Evolutionary conservation across 2,888 invertebrate species (phyloP), one percentile per base, ranked within the genome.

Genomic region (Coenonympha glycerion): DNA sequence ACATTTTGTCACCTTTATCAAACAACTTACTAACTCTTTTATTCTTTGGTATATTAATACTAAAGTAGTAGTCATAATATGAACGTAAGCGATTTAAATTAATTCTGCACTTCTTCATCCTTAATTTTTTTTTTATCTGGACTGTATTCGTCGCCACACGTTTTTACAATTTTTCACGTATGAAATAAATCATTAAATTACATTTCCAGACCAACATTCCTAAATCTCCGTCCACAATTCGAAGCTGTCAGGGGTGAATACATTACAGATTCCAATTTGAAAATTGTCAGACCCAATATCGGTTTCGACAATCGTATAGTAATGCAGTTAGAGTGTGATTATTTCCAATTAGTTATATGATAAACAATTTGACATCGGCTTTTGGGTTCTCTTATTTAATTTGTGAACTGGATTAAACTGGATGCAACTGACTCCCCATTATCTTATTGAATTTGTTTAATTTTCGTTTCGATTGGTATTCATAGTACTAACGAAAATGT

Each of bases 221-320:
- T 50, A 55, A 46, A 40, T 56, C 62, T 45, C 15, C 44, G 51
- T 45, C 53, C 54, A 61, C 13, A 69, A 59, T 57, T 60, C 44
- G 46, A 36, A 34, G 44, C 53, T 45, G 60, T 64, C 65, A 60
- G 62, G 85, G 86, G 85, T 84, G 84, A 77, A 85, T 84, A 85
- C 55, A 83, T 86, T 84, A 84, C 59, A 60, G 65, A 66, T 73
- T 79, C 78, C 82, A 82, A 84, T 85, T 82, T 73, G 74, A 79
- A 82, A 79, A 82, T 83, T 85, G 83, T 82, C 83, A 80, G 63
- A 69, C 76, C 81, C 74, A 81, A 84, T 82, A 82, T 74, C 69
- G 73, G 68, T 69, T 63, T 63, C 65, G 66, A 76, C 77, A 80
- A 79, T 79, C 76, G 75, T 80, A 78, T 79, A 65, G 65, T 69